Base-by-base conservation (phyloP, 2,797 vertebrate genomes). In the Pangasius larnaudii region DNA sequence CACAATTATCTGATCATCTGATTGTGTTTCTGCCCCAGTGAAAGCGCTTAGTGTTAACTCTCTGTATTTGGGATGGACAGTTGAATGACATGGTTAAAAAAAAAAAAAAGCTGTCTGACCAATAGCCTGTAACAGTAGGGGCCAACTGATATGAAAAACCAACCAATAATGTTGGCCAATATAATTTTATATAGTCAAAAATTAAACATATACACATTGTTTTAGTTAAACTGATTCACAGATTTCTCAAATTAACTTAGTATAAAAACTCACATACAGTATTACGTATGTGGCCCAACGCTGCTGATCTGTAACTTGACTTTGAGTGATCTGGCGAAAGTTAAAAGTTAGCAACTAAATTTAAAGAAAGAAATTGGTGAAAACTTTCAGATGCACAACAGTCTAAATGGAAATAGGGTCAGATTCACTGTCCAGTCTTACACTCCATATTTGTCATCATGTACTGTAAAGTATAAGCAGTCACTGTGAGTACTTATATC, bases 1-100 rank as follows among this genome's bases (percentile, higher is more conserved):
- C 58, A 77, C 14, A 71, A 82, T 85, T 78, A 85, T 90, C 56
- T 61, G 86, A 53, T 83, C 84, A 85, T 90, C 74, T 85, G 58
- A 88, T 83, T 71, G 72, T 88, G 56, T 85, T 89, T 86, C 30
- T 83, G 84, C 33, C 10, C 30, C 33, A 72, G 42, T 71, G 79
- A 51, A 53, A 65, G 65, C 0, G n/a, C 39, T 10, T 63, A 30
- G 24, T 46, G 24, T 16, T 46, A 30, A 16, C 1, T 42, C 36
- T n/a, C 2, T 63, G 59, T 61, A 27, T 63, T 42, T 61, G 33
- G 36, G 22, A 42, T 79, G 3, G 33, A 85, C 39, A n/a, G 30
- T 72, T 67, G 78, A 46, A 74, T 67, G 71, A 86, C 86, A 74
- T 67, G 58, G 79, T 84, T 65, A 83, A 79, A 88, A 22, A 53